Conservation (phyloP, 2,113 vertebrate species). For the Dinomys branickii region DNA sequence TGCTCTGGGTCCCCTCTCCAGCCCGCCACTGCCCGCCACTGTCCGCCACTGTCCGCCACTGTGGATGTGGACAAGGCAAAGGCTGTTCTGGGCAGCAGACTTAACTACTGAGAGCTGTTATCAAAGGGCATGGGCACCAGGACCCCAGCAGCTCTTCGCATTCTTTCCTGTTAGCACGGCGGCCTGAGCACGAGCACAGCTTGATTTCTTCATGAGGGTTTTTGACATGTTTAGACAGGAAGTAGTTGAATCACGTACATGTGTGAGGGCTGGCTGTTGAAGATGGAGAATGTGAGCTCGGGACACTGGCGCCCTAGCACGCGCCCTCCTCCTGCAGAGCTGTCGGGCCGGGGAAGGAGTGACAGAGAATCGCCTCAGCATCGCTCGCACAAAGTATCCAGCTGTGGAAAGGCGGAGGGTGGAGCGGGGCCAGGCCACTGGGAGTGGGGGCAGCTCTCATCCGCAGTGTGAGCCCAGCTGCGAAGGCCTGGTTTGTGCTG, state of each 20-base stretch:
- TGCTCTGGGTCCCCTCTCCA: not conserved
- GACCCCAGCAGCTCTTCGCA: not conserved
- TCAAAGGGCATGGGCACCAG: not conserved
- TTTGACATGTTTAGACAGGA: slow-evolving; percentile 40
- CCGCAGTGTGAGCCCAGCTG: not conserved
- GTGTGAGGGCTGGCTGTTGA: slow-evolving; percentile 30
- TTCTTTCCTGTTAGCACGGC: not conserved
- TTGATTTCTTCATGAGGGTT: not conserved
- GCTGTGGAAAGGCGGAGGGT: not conserved
- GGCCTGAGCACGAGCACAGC: not conserved
- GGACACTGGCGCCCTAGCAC: not conserved
- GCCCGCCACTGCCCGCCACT: not conserved
- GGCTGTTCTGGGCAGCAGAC: not conserved
- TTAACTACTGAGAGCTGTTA: not conserved
- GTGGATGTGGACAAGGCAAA: not conserved
- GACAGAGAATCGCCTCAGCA: not conserved
- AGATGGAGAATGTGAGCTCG: slow-evolving; percentile 21
- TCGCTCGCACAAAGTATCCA: not conserved
- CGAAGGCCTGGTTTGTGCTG: not conserved
- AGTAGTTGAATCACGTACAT: slow-evolving; percentile 36
- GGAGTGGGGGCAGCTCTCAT: not conserved
- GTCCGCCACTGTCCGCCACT: not conserved
- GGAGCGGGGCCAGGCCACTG: not conserved
- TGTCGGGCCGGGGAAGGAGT: not conserved
- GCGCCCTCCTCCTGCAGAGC: not conserved